Conservation (phyloP, 2,113 vertebrate genomes). For the Anthoscopus minutus region DNA sequence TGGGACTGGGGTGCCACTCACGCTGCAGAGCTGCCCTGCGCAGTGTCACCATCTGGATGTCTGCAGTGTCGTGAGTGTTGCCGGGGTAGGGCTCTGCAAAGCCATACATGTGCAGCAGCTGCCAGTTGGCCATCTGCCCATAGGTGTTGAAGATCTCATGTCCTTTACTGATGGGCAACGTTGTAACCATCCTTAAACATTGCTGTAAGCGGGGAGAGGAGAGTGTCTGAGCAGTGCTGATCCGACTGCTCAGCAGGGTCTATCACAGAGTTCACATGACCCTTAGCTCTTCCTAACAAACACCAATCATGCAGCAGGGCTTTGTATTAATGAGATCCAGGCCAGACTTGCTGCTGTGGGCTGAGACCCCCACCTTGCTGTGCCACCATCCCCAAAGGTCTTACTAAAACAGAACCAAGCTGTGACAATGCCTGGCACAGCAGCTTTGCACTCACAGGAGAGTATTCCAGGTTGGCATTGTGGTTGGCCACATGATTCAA, state of each 20-base stretch:
- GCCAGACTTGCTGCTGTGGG: neutral
- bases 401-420: accelerated
- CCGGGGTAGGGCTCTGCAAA: constrained; percentile 80
- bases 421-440: accelerated
- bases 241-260: accelerated
- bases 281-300: neutral
- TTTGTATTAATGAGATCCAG: accelerated
- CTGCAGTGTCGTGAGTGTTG: constrained; percentile 84
- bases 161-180: constrained; percentile 71
- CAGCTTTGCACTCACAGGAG: constrained; percentile 69
- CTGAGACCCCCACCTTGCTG: neutral
- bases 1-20: constrained; percentile 7
- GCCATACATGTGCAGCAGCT: constrained; percentile 96
- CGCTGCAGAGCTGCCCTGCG: constrained; percentile 75
- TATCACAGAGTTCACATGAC: neutral
- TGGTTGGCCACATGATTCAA: constrained; percentile 88
- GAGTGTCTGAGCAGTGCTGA: neutral
- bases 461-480: constrained; percentile 89
- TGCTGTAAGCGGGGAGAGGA: constrained; percentile 68
- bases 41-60: constrained; percentile 81
- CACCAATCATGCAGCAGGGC: neutral
- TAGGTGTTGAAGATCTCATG: constrained; percentile 96
- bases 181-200: constrained; percentile 83
- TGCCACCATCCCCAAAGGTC: neutral
- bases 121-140: constrained; percentile 93